Conservation (phyloP, 2,797 vertebrate genomes). For the Aldrovandia affinis region DNA sequence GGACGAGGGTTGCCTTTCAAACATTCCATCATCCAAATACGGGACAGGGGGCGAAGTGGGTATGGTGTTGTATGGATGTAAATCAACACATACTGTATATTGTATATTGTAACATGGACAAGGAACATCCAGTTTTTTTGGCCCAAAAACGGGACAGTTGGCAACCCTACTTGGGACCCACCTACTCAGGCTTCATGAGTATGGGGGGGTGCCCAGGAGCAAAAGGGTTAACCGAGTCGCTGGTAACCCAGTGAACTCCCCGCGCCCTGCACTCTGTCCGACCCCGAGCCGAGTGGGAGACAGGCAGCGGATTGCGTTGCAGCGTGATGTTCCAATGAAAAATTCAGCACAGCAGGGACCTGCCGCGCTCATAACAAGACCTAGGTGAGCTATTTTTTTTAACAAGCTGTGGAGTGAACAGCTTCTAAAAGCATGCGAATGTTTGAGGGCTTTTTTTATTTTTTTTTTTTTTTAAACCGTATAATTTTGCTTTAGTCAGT, state of each 20-base stretch:
- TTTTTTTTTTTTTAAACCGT: not conserved
- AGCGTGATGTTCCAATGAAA: not conserved
- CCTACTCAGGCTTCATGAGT: not conserved
- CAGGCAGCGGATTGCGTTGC: not conserved
- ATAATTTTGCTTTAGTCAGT: slow-evolving; percentile 12
- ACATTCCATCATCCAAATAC: too few relatives aligned
- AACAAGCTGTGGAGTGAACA: not conserved
- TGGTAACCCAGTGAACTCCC: not conserved
- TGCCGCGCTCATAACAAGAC: not conserved
- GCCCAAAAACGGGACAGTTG: too few relatives aligned
- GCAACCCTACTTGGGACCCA: too few relatives aligned
- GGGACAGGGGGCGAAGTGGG: too few relatives aligned
- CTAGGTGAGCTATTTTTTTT: not conserved
- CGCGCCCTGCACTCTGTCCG: slow-evolving; percentile 13
- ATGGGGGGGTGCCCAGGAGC: not conserved
- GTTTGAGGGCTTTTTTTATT: not conserved
- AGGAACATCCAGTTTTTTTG: too few relatives aligned
- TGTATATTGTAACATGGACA: too few relatives aligned
- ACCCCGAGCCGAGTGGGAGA: not conserved
- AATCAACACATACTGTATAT: too few relatives aligned
- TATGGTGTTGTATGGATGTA: too few relatives aligned
- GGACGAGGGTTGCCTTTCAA: too few relatives aligned
- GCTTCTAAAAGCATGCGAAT: not conserved
- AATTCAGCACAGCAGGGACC: slow-evolving; percentile 7
- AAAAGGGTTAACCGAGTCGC: not conserved